Percentiles rank a stretch among this genome's conserved stretches.
Evolutionary conservation across 2,113 vertebrate genomes (phyloP).

Genomic region (Chloropsis hardwickii): DNA sequence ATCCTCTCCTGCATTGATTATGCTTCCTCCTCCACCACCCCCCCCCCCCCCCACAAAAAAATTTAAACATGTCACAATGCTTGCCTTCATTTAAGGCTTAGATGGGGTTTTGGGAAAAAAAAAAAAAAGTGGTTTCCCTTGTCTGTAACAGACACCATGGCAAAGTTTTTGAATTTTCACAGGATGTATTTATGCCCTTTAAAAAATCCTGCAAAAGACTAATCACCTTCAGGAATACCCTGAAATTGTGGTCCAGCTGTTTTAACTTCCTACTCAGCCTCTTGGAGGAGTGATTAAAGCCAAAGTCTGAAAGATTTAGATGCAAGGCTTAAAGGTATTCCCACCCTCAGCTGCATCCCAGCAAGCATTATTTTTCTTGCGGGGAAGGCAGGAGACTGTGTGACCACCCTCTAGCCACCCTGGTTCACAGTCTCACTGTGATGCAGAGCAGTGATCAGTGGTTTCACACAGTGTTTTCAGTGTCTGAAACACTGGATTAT

Average conservation of each 20-base stretch:
- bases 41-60: background rate
- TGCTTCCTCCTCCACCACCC: rapidly evolving
- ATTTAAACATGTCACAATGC: background rate
- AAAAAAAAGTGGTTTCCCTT: background rate
- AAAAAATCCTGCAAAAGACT: background rate
- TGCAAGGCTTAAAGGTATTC: background rate
- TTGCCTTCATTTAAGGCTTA: background rate
- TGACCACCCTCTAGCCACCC: background rate
- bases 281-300: background rate
- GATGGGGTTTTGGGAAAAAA: background rate
- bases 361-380: background rate
- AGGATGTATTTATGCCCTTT: background rate
- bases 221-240: background rate
- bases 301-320: background rate
- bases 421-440: background rate
- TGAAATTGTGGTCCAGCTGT: background rate
- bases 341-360: background rate
- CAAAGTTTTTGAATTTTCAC: background rate
- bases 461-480: background rate
- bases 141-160: background rate
- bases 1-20: background rate
- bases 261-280: background rate
- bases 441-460: background rate
- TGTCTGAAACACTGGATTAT: rapidly evolving
- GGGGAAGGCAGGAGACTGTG: background rate